Evolutionary conservation across 2,888 invertebrate species (phyloP).

Genomic region (Epinotia demarniana): DNA sequence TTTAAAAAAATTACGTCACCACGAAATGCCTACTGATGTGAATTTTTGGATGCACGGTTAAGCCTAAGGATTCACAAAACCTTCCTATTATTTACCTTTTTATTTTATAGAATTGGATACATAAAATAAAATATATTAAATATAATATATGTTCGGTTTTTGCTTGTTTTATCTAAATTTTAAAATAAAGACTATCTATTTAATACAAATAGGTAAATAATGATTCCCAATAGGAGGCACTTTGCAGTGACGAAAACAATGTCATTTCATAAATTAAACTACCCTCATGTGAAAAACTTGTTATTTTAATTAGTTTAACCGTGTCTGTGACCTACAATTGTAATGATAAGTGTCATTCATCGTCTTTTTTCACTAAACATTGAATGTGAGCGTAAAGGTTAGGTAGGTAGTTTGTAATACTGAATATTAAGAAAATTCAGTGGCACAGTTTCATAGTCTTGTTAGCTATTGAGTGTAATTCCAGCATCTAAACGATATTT

Average conservation of each 20-base stretch:
- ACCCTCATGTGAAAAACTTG: conserved; percentile 11
- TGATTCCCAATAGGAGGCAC: neutral
- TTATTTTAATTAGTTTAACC: conserved; percentile 10
- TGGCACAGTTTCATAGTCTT: neutral
- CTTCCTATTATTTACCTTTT: too few relatives aligned
- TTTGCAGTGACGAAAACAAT: neutral
- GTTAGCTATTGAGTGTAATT: neutral
- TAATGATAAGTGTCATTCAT: neutral
- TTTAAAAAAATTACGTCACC: neutral
- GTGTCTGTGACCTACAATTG: neutral
- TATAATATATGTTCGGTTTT: neutral
- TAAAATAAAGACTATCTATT: neutral
- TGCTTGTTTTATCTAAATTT: neutral
- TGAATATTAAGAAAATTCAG: too few relatives aligned
- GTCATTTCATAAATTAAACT: neutral
- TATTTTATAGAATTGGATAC: too few relatives aligned
- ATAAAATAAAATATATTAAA: too few relatives aligned
- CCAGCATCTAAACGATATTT: neutral
- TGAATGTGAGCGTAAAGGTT: too few relatives aligned
- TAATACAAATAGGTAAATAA: too few relatives aligned
- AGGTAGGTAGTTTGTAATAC: too few relatives aligned
- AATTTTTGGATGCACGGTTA: too few relatives aligned
- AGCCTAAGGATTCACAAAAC: too few relatives aligned
- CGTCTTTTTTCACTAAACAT: neutral
- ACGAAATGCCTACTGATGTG: neutral